Conservation (phyloP, 2,797 vertebrate genomes). For the Manis javanica region DNA sequence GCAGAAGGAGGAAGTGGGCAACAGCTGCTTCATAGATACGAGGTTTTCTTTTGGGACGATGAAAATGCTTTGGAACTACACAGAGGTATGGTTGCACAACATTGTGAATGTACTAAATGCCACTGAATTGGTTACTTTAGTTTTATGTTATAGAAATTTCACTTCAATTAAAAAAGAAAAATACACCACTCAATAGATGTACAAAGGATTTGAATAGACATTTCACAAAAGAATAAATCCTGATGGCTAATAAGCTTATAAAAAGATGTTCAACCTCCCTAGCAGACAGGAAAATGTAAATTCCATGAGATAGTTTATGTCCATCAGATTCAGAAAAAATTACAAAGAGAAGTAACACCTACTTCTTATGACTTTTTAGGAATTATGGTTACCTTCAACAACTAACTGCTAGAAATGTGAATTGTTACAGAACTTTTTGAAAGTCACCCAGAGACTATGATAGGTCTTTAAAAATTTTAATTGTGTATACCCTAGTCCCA, state of each 20-base stretch:
- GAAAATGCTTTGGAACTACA: background rate
- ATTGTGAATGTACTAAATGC: background rate
- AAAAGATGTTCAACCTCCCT: background rate
- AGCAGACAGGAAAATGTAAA: background rate
- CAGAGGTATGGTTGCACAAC: background rate
- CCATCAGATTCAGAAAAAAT: background rate
- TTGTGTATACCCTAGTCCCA: background rate
- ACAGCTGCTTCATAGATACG: background rate
- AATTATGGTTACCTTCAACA: background rate
- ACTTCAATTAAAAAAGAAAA: background rate
- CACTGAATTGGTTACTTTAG: conserved; percentile 10
- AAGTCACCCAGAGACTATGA: conserved; percentile 1
- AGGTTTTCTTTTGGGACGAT: background rate
- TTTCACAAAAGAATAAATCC: background rate
- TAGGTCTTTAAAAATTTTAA: conserved; percentile 36
- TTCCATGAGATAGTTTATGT: background rate
- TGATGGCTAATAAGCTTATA: background rate
- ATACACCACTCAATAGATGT: background rate
- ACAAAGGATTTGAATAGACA: background rate
- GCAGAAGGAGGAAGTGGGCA: background rate
- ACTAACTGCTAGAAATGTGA: background rate
- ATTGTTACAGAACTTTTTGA: background rate
- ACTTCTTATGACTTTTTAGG: background rate
- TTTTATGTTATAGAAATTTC: background rate
- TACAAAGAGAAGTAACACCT: background rate